A percentile compares a stretch with the other conserved stretches of the same genome.
Evolutionary conservation across 2,113 vertebrate genomes (phyloP).

Genomic region (Pachycephala philippinensis): DNA sequence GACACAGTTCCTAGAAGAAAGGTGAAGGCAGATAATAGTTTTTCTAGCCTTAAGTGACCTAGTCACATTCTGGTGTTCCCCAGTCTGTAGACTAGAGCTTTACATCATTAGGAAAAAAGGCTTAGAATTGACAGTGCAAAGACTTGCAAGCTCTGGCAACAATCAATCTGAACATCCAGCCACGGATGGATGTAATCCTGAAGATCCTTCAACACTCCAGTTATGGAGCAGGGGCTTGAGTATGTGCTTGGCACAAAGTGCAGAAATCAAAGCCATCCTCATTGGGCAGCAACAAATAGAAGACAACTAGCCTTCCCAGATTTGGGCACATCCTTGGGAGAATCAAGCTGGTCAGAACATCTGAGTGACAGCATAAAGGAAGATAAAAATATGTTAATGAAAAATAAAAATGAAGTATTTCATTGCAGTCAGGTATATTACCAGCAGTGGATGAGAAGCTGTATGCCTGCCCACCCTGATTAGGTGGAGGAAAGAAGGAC

Average conservation of each 20-base stretch:
- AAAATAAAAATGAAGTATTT: not conserved
- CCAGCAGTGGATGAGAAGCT: not conserved
- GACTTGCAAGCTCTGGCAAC: not conserved
- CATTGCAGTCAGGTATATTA: not conserved
- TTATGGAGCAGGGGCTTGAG: not conserved
- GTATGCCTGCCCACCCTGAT: not conserved
- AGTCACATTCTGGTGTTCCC: not conserved
- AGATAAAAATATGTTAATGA: not conserved
- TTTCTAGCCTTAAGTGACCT: not conserved
- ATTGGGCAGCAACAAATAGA: not conserved
- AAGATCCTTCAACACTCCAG: not conserved
- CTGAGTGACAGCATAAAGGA: not conserved
- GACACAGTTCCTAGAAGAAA: not conserved
- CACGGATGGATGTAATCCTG: not conserved
- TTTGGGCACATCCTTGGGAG: not conserved
- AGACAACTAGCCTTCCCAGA: not conserved
- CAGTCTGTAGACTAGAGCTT: not conserved
- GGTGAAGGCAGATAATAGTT: not conserved
- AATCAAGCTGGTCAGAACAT: not conserved
- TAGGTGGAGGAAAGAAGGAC: not conserved
- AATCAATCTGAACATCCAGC: not conserved
- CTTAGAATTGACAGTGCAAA: not conserved
- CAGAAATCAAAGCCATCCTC: not conserved
- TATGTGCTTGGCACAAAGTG: not conserved
- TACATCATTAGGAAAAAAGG: not conserved